Conservation (phyloP, 2,113 vertebrate genomes). For the Neomonachus schauinslandi region DNA sequence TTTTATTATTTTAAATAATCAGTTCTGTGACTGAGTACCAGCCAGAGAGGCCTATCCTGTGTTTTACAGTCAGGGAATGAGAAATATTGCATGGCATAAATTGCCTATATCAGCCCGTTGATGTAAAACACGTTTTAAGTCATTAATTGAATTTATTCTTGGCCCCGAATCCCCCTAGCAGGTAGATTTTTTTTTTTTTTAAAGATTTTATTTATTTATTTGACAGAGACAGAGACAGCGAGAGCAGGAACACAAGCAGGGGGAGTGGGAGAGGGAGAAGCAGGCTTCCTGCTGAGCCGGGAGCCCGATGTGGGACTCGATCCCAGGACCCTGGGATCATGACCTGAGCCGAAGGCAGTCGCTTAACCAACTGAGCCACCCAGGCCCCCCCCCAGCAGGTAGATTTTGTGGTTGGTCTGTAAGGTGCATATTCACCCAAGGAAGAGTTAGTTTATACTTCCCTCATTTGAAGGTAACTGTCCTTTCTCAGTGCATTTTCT, state of each 20-base stretch:
- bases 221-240: too few relatives aligned
- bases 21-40: background rate
- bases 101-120: rapidly evolving
- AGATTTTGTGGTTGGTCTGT: background rate
- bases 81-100: rapidly evolving
- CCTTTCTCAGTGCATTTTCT: background rate
- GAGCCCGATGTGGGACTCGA: too few relatives aligned
- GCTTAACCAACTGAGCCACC: too few relatives aligned
- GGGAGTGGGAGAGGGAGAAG: too few relatives aligned
- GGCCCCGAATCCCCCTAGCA: rapidly evolving
- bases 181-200: background rate
- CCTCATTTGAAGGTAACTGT: background rate
- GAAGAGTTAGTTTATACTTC: rapidly evolving
- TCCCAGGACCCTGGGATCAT: too few relatives aligned
- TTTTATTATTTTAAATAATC: background rate
- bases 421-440: rapidly evolving
- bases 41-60: background rate
- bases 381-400: background rate
- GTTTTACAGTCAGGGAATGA: background rate
- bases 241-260: too few relatives aligned
- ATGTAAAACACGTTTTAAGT: rapidly evolving
- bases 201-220: too few relatives aligned
- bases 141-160: background rate
- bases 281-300: too few relatives aligned
- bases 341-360: too few relatives aligned